Base-by-base conservation (phyloP, 64 coral and sea anemone genomes). In the Montipora capricornis region DNA sequence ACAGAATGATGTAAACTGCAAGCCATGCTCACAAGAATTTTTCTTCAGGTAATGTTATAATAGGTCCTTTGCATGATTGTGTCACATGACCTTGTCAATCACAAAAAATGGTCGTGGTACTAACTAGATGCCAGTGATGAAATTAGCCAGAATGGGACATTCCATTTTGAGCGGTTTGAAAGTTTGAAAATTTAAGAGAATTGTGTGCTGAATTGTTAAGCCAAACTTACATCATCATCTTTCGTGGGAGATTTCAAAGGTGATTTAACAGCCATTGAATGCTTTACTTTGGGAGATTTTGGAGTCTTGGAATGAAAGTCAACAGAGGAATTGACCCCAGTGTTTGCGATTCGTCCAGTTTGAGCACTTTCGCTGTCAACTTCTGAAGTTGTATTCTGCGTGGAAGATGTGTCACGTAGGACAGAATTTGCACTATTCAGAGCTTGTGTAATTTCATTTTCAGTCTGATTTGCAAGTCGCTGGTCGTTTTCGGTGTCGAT, bases 181-280 rank as follows among this genome's bases (percentile, higher is more conserved):
- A 37, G 37, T 37, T 20, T 10, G 24, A 12, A 44, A 37, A 12
- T 4, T 2, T 37, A 2, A 2, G 37, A 37, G 37, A 37, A 37
- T 37, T 37, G 37, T 0, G 2, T 37, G 37, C 37, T 37, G 1
- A 37, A 37, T 37, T 37, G 1, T 37, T 37, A 37, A 19, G 10
- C 15, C 7, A 76, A 70, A 93, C 92, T 88, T 73, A 93, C 92
- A 79, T 93, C 92, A n/a, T 93, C 92, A 12, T 93, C 92, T 75
- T 88, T 93, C 47, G 58, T 76, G 5, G 92, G 92, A 59, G 92
- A 93, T 88, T 93, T 93, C 15, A 80, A 8, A 17, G 84, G 92
- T 74, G 83, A 93, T 20, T 88, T 88, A 10, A 76, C 8, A 73
- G 48, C 53, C 17, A 71, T 93, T 49, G 75, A 84, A 68, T 5